phyloP scores from a whole-genome alignment of 53 echinoderm and acorn worm genomes.

The Patiria pectinifera region DNA sequence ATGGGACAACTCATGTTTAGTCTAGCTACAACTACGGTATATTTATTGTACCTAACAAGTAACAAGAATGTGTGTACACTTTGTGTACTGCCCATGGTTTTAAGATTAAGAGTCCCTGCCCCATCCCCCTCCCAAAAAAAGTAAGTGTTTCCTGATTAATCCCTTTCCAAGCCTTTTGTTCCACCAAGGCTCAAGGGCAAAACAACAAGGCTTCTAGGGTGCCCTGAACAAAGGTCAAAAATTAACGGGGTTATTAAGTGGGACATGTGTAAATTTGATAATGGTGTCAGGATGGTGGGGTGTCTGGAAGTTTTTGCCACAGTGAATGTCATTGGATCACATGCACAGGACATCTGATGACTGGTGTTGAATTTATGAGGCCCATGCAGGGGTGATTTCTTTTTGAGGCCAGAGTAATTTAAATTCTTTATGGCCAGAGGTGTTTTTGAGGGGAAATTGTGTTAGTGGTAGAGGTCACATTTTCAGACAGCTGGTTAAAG shows the following conservation, averaged over 20 bases:
- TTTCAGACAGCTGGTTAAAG: background rate
- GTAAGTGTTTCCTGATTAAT: background rate
- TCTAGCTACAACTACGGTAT: too few species aligned
- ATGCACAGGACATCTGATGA: background rate
- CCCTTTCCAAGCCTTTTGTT: background rate
- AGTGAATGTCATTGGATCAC: slow-evolving; percentile 40
- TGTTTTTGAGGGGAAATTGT: background rate
- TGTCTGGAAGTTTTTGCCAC: slow-evolving; percentile 27
- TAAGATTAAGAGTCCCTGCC: too few species aligned
- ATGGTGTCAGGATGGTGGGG: slow-evolving; percentile 18
- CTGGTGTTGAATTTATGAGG: background rate
- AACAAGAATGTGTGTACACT: too few species aligned
- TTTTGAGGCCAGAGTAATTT: background rate
- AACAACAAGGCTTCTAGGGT: background rate
- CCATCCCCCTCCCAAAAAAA: too few species aligned
- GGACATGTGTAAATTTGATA: slow-evolving; percentile 44
- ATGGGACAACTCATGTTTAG: too few species aligned
- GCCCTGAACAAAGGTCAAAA: slow-evolving; percentile 39
- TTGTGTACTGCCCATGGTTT: too few species aligned
- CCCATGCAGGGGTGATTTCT: background rate
- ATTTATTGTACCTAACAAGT: too few species aligned
- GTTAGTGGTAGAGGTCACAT: background rate
- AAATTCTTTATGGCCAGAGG: background rate
- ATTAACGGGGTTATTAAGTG: slow-evolving; percentile 41
- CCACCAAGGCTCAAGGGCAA: background rate